Conservation (phyloP, 1,140 invertebrate species). For the Zaprionus ghesquierei region DNA sequence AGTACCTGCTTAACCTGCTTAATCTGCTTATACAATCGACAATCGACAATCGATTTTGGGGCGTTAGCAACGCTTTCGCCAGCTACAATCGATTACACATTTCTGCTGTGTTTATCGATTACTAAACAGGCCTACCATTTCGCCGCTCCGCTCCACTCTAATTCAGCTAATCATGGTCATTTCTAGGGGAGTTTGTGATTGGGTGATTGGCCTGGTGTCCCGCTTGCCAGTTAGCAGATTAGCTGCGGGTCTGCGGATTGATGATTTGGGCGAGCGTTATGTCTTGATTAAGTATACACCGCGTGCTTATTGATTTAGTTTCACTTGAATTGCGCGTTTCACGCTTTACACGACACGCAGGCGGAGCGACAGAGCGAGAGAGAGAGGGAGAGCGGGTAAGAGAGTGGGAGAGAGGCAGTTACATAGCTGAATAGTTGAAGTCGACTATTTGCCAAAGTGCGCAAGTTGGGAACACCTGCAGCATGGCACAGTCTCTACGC, state of each 20-base stretch:
- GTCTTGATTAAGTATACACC: constrained; percentile 73
- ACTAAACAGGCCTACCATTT: constrained; percentile 23
- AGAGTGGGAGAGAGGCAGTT: background rate
- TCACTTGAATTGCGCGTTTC: constrained; percentile 52
- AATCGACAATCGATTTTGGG: constrained; percentile 11
- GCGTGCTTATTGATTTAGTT: constrained; percentile 75
- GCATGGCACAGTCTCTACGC: constrained; percentile 7
- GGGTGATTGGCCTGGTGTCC: constrained; percentile 21
- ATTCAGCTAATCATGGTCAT: constrained; percentile 51
- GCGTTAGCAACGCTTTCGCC: constrained; percentile 48
- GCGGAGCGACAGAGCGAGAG: background rate
- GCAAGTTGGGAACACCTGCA: constrained; percentile 62
- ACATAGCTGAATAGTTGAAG: background rate
- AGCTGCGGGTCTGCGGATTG: constrained; percentile 23
- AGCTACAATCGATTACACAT: constrained; percentile 20
- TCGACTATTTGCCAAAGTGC: constrained; percentile 14
- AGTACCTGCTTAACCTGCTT: background rate
- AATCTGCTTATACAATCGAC: background rate
- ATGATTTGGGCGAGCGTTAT: constrained; percentile 34
- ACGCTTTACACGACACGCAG: constrained; percentile 32
- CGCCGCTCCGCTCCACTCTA: constrained; percentile 3
- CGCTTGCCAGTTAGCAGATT: constrained; percentile 25
- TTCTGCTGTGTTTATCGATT: constrained; percentile 32
- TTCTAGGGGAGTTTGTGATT: constrained; percentile 9
- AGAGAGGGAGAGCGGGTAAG: background rate